Percentiles rank a stretch among this genome's conserved stretches.
Conservation (phyloP, 2,113 vertebrate genomes). For the Todiramphus chloris region DNA sequence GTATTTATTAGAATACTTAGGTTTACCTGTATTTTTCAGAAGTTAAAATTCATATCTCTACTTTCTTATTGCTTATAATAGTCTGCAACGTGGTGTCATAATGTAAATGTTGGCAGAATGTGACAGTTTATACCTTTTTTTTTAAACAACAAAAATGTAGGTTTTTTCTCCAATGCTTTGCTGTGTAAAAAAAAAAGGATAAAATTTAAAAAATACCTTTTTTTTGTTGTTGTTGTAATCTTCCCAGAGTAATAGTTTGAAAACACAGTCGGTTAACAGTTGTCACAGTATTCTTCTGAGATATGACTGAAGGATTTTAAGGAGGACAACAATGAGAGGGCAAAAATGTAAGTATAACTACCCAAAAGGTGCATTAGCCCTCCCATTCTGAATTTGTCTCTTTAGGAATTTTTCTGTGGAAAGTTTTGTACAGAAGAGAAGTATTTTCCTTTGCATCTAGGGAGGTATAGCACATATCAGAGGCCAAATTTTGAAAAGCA, state of each 20-base stretch:
- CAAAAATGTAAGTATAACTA: neutral
- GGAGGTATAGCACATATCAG: neutral
- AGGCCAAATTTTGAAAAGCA: neutral
- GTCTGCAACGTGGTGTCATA: neutral
- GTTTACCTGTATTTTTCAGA: neutral
- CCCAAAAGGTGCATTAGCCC: neutral
- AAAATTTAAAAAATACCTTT: neutral
- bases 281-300: neutral
- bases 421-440: neutral
- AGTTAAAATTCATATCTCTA: neutral
- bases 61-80: neutral
- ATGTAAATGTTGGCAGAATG: neutral
- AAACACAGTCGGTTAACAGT: neutral
- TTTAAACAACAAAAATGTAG: neutral
- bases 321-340: neutral
- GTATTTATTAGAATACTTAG: neutral
- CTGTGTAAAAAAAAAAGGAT: neutral
- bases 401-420: neutral
- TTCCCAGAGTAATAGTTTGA: neutral
- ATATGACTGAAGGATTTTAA: neutral
- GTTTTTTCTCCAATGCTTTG: neutral
- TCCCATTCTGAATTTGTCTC: neutral
- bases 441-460: neutral
- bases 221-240: neutral
- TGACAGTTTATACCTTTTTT: neutral